Conservation (phyloP, 2,113 vertebrate genomes). For the Cairina moschata region DNA sequence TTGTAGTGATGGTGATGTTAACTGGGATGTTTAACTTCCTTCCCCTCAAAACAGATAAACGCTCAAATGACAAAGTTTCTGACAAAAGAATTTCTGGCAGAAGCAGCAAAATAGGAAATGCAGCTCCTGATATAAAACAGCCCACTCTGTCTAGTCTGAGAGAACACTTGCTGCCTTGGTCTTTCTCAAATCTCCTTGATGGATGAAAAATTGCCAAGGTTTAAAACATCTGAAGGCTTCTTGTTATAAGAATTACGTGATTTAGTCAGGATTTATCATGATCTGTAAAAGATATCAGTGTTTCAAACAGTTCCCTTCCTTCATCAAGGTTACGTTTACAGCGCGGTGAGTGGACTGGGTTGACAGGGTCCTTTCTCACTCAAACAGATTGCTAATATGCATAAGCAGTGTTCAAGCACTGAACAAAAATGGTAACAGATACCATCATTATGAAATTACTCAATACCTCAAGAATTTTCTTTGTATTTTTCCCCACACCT, state of each 20-base stretch:
- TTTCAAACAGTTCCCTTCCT: background rate
- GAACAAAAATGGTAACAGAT: background rate
- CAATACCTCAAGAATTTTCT: background rate
- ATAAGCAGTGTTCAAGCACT: background rate
- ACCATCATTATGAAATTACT: background rate
- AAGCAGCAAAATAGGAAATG: conserved; percentile 44
- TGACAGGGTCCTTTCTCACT: background rate
- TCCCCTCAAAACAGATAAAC: conserved; percentile 20
- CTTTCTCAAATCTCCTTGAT: conserved; percentile 7
- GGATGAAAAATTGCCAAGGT: conserved; percentile 6
- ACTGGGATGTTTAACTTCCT: conserved; percentile 24
- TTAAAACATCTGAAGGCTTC: conserved; percentile 27
- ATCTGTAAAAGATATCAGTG: background rate
- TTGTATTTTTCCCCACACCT: background rate
- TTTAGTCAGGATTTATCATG: background rate
- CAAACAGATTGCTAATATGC: background rate
- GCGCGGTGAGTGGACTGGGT: background rate
- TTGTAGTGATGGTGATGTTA: background rate
- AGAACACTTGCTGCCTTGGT: background rate
- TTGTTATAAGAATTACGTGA: background rate
- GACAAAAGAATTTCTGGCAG: conserved; percentile 51
- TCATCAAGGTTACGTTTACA: background rate
- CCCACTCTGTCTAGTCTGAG: conserved; percentile 21
- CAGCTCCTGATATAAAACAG: conserved; percentile 38
- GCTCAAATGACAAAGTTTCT: conserved; percentile 46